Conservation (phyloP, 2,113 vertebrate genomes). For the Coregonus clupeaformis region DNA sequence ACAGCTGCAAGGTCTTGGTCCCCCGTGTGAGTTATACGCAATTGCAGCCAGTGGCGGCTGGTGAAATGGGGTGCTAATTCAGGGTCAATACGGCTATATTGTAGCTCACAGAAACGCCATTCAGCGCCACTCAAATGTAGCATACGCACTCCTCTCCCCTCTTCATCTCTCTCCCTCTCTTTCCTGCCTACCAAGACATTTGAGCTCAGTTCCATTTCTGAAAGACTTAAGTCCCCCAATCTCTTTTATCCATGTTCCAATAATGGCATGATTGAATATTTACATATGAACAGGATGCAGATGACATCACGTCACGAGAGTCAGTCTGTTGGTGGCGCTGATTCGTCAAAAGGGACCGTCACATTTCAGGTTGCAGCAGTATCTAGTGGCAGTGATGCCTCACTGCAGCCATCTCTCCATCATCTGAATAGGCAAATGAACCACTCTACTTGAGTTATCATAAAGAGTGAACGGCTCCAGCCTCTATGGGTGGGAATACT, state of each 20-base stretch:
- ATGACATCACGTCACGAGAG: background rate
- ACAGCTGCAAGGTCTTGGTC: background rate
- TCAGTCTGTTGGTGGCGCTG: slow-evolving; percentile 13
- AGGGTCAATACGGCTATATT: background rate
- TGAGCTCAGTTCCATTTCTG: background rate
- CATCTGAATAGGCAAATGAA: slow-evolving; percentile 2
- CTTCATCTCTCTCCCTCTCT: too few species aligned
- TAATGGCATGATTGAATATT: slow-evolving; percentile 9
- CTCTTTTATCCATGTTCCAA: slow-evolving; percentile 2
- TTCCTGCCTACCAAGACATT: background rate
- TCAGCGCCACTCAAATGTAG: background rate
- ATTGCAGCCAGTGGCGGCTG: background rate
- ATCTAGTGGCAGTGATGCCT: slow-evolving; percentile 52
- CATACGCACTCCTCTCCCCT: background rate
- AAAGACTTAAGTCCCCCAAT: background rate
- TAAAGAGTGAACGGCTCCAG: background rate
- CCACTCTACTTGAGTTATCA: background rate
- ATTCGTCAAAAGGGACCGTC: slow-evolving; percentile 7
- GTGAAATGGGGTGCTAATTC: background rate
- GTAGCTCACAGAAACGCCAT: background rate
- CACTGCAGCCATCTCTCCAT: slow-evolving; percentile 34
- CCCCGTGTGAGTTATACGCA: background rate
- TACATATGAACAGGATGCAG: slow-evolving; percentile 30
- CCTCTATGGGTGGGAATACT: background rate
- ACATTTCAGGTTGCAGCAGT: slow-evolving; percentile 57